Evolutionary conservation across 2,888 invertebrate genomes (phyloP).

Genomic region (Drosophila robusta): DNA sequence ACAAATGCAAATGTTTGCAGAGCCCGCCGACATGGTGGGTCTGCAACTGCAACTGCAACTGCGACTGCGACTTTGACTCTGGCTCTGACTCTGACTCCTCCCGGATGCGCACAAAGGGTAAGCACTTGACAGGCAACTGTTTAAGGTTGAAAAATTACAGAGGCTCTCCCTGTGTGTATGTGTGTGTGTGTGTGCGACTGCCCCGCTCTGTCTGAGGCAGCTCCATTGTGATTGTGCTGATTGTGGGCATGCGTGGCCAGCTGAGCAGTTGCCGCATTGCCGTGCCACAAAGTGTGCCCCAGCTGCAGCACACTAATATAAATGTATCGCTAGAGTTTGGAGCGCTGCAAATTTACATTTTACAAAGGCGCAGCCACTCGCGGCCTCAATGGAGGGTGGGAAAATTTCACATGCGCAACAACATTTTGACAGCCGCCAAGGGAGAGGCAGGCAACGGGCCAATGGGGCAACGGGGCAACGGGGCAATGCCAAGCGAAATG

Average conservation of each 20-base stretch:
- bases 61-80: background rate
- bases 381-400: constrained; percentile 75
- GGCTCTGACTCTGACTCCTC: constrained; percentile 19
- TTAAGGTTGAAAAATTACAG: constrained; percentile 62
- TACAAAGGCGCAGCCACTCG: constrained; percentile 44
- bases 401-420: constrained; percentile 72
- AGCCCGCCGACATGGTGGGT: constrained; percentile 60
- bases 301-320: constrained; percentile 65
- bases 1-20: constrained; percentile 66
- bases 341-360: constrained; percentile 67
- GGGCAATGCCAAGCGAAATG: constrained; percentile 12
- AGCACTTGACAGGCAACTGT: constrained; percentile 65
- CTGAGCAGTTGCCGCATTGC: constrained; percentile 17
- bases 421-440: constrained; percentile 69
- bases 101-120: constrained; percentile 63
- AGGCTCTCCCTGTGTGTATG: constrained; percentile 15
- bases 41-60: constrained; percentile 8
- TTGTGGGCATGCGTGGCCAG: constrained; percentile 64
- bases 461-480: constrained; percentile 4
- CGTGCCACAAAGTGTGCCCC: constrained; percentile 40
- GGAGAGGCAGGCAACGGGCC: background rate
- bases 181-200: constrained; percentile 5
- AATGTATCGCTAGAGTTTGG: constrained; percentile 59
- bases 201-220: constrained; percentile 22
- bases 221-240: constrained; percentile 42